Base-by-base conservation (phyloP, 2,113 vertebrate genomes). In the Amphiprion percula region DNA sequence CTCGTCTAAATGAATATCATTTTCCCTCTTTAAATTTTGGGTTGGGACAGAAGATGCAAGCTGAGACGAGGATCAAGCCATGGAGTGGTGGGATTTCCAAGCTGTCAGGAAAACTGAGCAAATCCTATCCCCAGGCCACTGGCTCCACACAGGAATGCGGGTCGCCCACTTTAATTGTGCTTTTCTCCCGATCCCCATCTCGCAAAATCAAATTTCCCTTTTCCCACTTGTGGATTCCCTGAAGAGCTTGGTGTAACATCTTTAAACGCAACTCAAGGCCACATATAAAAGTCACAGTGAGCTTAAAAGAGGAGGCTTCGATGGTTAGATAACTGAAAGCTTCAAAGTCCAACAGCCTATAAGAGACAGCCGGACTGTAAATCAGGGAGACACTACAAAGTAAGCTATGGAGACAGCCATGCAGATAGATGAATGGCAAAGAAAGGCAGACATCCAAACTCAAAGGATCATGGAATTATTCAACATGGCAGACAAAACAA, bases 161-260 rank as follows among this genome's bases (percentile, higher is more conserved):
- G 80, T 83, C 71, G 78, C 88, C 87, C 84, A 69, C 86, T 88
- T 89, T 91, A 91, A 91, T 91, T 87, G 83, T 87, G 82, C 85
- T 82, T 86, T 77, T 77, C 76, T 75, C 82, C 69, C 74, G 23
- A 86, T 84, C 87, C 59, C 84, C 87, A 87, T 88, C 85, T 91
- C 33, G 19, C 87, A 81, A 92, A 92, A 89, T 88, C 84, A 79
- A 85, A 91, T 91, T 91, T 93, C 90, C 91, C 87, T 89, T 91
- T 88, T 83, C 90, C 82, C 82, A 91, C 87, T 89, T 82, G 68
- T 59, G 77, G 77, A 88, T 86, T 90, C 85, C 85, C 86, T 30
- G 69, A 72, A 81, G 88, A 89, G 71, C 81, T 87, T 55, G 58
- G 68, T 65, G 83, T 53, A 83, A 79, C 80, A 80, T 83, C 79